phyloP scores from a whole-genome alignment of 2,797 vertebrate species.

The Anolis apletophallus region DNA sequence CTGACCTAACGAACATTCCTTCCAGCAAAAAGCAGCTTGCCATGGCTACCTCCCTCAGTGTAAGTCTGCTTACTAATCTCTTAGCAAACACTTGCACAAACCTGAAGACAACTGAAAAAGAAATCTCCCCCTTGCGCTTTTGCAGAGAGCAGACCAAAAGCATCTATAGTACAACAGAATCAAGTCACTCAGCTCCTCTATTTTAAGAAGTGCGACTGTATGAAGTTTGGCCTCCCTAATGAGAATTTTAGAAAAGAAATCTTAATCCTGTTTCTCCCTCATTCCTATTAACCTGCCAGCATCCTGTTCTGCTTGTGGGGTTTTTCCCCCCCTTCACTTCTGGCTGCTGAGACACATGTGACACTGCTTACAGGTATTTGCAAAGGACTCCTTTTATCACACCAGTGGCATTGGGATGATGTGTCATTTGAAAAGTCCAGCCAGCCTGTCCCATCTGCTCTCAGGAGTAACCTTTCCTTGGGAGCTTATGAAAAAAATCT shows the following conservation, averaged over 20 bases:
- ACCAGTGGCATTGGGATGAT: conserved; percentile 57
- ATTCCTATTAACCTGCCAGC: conserved; percentile 49
- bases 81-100: conserved; percentile 89
- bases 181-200: conserved; percentile 49
- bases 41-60: conserved; percentile 87
- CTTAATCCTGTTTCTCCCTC: conserved; percentile 54
- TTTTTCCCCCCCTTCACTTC: no score
- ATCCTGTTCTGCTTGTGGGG: conserved; percentile 33
- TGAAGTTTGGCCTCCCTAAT: conserved; percentile 56
- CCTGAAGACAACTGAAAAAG: conserved; percentile 79
- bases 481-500: conserved; percentile 75
- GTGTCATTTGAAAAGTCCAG: conserved; percentile 68
- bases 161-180: conserved; percentile 42
- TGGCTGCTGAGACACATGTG: conserved; percentile 37
- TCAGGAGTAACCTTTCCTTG: conserved; percentile 68
- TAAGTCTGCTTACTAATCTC: conserved; percentile 89
- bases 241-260: conserved; percentile 26
- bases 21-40: conserved; percentile 82
- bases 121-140: neutral
- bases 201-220: conserved; percentile 46
- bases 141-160: conserved; percentile 58
- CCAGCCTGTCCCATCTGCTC: conserved; percentile 51
- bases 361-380: conserved; percentile 70
- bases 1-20: conserved; percentile 89
- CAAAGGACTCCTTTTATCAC: conserved; percentile 59